A percentile compares a stretch with the other conserved stretches of the same genome.
These are phyloP conservation scores for Rhynchomys soricoides DNA, from an alignment of 2,113 vertebrate species.

Conservation along the genomic window DNA sequence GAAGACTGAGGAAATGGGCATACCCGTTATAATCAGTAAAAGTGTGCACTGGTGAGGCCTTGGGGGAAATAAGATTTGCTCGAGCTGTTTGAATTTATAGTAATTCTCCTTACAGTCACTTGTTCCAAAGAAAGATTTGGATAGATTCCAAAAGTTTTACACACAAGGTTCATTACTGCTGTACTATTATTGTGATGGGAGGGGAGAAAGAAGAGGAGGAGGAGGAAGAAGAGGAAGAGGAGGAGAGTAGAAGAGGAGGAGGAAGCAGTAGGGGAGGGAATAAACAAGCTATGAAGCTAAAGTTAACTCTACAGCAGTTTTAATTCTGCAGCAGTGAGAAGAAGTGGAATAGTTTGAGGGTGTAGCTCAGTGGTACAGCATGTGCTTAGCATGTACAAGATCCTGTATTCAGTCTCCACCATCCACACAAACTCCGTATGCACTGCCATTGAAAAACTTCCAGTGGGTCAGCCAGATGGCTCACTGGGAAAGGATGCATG, in stretches of 20 bases:
- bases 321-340: background rate
- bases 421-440: background rate
- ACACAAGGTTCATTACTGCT: background rate
- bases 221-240: background rate
- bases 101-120: background rate
- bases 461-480: background rate
- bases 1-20: background rate
- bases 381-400: background rate
- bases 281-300: background rate
- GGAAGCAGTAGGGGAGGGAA: background rate
- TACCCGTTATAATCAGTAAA: background rate
- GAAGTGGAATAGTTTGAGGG: background rate
- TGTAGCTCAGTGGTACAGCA: background rate
- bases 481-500: background rate
- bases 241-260: background rate
- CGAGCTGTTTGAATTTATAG: constrained; percentile 30
- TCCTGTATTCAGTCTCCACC: background rate
- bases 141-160: background rate
- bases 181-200: background rate
- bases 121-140: constrained; percentile 24
- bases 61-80: background rate
- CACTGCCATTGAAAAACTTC: background rate
- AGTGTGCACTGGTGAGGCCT: background rate
- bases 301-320: background rate
- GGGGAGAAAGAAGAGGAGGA: background rate